Percentiles rank a stretch among this genome's conserved stretches.
These are phyloP conservation scores for Phylloscopus trochilus DNA, from an alignment of 2,113 vertebrate species.

Conservation along the genomic window DNA sequence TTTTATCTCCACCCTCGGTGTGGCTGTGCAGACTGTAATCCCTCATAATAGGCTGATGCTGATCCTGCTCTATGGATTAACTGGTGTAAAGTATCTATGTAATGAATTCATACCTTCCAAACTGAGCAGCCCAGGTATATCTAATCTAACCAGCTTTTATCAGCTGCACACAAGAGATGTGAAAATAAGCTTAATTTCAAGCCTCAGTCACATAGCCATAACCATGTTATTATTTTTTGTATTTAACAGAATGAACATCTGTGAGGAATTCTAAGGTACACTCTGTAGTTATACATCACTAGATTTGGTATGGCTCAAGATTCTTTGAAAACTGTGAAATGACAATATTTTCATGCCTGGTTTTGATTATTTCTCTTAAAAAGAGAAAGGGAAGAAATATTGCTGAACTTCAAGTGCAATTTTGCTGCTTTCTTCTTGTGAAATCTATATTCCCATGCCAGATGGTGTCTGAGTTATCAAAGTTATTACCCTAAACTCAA, in stretches of 20 bases:
- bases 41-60: constrained; percentile 19
- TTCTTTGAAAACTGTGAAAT: constrained; percentile 11
- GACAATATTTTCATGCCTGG: background rate
- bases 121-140: constrained; percentile 36
- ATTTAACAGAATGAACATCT: background rate
- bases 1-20: background rate
- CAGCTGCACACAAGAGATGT: constrained; percentile 26
- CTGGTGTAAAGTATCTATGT: constrained; percentile 12
- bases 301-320: background rate
- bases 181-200: constrained; percentile 47
- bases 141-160: constrained; percentile 36
- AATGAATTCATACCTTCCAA: constrained; percentile 23
- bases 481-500: constrained; percentile 58
- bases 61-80: constrained; percentile 47
- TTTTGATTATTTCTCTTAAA: constrained; percentile 1
- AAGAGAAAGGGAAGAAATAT: background rate
- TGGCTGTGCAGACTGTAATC: constrained; percentile 34
- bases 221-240: constrained; percentile 25
- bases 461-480: constrained; percentile 59
- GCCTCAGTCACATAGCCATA: background rate
- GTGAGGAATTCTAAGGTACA: background rate
- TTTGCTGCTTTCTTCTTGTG: constrained; percentile 23
- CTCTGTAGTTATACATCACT: background rate
- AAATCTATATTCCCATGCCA: constrained; percentile 50
- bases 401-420: constrained; percentile 11